These are phyloP conservation scores for Aphis gossypii DNA, from an alignment of 1,140 invertebrate genomes.

Conservation along the genomic window DNA sequence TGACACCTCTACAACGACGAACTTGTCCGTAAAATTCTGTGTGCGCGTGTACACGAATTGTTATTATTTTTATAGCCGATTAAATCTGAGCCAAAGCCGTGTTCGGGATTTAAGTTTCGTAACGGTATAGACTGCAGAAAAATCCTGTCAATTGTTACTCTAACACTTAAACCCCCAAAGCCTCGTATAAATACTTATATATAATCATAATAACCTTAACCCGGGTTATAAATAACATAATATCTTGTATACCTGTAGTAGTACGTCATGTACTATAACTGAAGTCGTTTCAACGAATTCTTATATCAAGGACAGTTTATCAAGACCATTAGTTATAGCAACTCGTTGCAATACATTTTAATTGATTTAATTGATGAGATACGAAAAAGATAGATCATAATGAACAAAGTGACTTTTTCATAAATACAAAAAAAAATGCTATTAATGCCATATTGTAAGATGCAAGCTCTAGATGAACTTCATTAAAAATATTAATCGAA, in stretches of 20 bases:
- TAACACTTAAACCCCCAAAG: not conserved
- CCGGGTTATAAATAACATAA: not conserved
- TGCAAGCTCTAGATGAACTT: not conserved
- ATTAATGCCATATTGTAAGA: not conserved
- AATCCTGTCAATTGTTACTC: conserved; percentile 27
- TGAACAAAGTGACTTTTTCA: not conserved
- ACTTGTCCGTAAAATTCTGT: not conserved
- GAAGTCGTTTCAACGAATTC: not conserved
- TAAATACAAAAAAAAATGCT: not conserved
- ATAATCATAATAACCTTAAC: conserved; percentile 2
- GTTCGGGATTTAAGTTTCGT: not conserved
- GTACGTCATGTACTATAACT: not conserved
- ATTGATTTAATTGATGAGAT: not conserved
- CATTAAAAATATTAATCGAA: not conserved
- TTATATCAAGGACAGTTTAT: not conserved
- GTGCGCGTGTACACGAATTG: not conserved
- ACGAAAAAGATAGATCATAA: not conserved
- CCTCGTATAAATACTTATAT: not conserved
- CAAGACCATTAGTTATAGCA: not conserved
- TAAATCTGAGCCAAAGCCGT: not conserved
- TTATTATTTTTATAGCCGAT: not conserved
- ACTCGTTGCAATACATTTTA: not conserved
- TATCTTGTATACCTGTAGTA: not conserved
- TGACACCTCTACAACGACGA: not conserved
- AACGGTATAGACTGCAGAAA: not conserved